These are phyloP conservation scores for Trichacis sp. DNA, from an alignment of 2,888 invertebrate species.

Conservation along the genomic window DNA sequence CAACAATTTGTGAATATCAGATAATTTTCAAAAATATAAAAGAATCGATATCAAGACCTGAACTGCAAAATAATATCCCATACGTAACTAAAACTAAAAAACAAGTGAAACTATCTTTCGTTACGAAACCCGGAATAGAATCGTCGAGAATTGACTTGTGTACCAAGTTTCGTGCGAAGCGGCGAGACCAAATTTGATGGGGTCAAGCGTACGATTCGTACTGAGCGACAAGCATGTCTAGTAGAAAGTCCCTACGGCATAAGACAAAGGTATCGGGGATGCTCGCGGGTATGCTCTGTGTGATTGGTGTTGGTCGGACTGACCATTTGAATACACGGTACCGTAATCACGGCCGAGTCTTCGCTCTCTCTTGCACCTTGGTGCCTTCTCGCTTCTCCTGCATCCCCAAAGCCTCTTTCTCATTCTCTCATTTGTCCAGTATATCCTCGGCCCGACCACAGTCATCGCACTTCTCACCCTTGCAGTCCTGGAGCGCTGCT, in stretches of 20 bases:
- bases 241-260: slow-evolving; percentile 41
- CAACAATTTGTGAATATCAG: too few relatives aligned
- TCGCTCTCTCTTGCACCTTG: slow-evolving; percentile 40
- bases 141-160: too few relatives aligned
- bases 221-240: slow-evolving; percentile 36
- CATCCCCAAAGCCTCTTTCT: slow-evolving; percentile 33
- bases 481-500: slow-evolving; percentile 34
- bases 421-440: slow-evolving; percentile 39
- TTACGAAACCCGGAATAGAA: too few relatives aligned
- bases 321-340: slow-evolving; percentile 68
- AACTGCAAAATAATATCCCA: too few relatives aligned
- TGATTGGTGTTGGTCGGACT: slow-evolving; percentile 65
- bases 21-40: too few relatives aligned
- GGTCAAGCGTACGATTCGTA: slow-evolving; percentile 33
- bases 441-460: slow-evolving; percentile 37
- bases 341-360: slow-evolving; percentile 64
- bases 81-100: too few relatives aligned
- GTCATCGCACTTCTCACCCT: slow-evolving; percentile 44
- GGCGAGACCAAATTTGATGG: slow-evolving; percentile 23
- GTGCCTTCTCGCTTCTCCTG: slow-evolving; percentile 15
- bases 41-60: too few relatives aligned
- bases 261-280: slow-evolving; percentile 41
- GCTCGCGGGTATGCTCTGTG: slow-evolving; percentile 41
- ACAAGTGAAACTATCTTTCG: too few relatives aligned
- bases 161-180: too few relatives aligned